Base-by-base conservation (phyloP, 1,140 invertebrate genomes). In the Ladona fulva region DNA sequence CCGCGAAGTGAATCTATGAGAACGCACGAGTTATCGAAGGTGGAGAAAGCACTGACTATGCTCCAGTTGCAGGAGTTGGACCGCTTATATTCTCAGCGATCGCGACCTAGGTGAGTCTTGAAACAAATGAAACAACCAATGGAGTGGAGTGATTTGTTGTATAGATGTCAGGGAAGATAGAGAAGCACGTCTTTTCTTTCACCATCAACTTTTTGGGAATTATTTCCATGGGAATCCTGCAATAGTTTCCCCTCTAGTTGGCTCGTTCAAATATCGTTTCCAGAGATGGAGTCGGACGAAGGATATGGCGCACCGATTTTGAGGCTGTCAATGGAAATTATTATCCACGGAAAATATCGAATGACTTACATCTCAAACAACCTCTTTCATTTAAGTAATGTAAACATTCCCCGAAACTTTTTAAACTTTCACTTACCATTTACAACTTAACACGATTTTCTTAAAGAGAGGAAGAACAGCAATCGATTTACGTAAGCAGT, bases 11-110 rank as follows among this genome's bases (percentile, higher is more conserved):
- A 78, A 6, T 66, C 78, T 78, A 11, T 29, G 44, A 66, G 77
- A 25, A 42, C 75, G 7, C 78, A 74, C 25, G 76, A 77, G 44
- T 52, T 76, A 24, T 74, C 77, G 24, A 78, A 59, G 76, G 42
- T 78, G 77, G 77, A 79, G 74, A 77, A 79, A 37, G 78, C 77
- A 7, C 42, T 79, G 59, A 78, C 42, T 73, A 77, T 79, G 77
- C 78, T 79, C 44, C 76, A 79, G 73, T 75, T 79, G 8, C 78
- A 79, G 29, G 78, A 79, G 29, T 52, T 79, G 78, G 78, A 79
- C 74, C 76, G 77, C 66, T 29, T 79, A 24, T 79, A 79, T 74
- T 29, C 78, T 19, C 78, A 78, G 29, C 76, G 78, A 29, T 25
- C 78, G n/a, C 37, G 78, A 19, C 78, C 78, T 16, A 79, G 78